phyloP scores from a whole-genome alignment of 2,888 invertebrate species.

The Phyllotreta striolata region DNA sequence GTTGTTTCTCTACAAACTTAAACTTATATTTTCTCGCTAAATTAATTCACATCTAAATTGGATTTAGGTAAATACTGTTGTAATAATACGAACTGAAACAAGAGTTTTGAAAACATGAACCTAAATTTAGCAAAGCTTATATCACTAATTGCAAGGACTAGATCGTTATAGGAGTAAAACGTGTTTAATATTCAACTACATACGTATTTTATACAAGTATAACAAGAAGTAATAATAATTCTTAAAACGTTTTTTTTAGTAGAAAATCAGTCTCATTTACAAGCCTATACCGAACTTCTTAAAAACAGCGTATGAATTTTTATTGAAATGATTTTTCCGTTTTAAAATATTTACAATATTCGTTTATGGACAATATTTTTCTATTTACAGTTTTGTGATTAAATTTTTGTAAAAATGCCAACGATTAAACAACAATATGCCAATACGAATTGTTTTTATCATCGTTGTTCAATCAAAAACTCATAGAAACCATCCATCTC shows the following conservation, averaged over 20 bases:
- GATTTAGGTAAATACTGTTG: not conserved
- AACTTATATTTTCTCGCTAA: slow-evolving; percentile 6
- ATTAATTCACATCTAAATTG: not conserved
- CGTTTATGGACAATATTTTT: slow-evolving; percentile 37
- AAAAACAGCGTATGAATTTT: slow-evolving; percentile 35
- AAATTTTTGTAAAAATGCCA: no score
- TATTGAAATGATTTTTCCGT: slow-evolving; percentile 23
- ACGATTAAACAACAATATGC: no score
- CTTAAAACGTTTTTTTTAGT: slow-evolving; percentile 38
- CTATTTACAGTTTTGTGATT: slow-evolving; percentile 24
- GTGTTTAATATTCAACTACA: slow-evolving; percentile 1
- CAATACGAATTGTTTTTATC: no score
- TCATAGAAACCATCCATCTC: not conserved
- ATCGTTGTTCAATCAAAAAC: not conserved
- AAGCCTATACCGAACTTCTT: slow-evolving; percentile 49
- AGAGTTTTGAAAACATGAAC: no score
- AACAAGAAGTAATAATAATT: slow-evolving; percentile 49
- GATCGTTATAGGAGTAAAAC: not conserved
- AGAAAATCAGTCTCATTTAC: slow-evolving; percentile 59
- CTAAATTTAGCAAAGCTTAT: no score
- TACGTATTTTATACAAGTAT: slow-evolving; percentile 10
- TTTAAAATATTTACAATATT: slow-evolving; percentile 32
- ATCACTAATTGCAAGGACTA: no score
- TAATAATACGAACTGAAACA: not conserved
- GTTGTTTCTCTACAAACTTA: not conserved